A percentile compares a stretch with the other conserved stretches of the same genome.
Conservation (phyloP, 1,140 invertebrate genomes). For the Caenorhabditis briggsae region DNA sequence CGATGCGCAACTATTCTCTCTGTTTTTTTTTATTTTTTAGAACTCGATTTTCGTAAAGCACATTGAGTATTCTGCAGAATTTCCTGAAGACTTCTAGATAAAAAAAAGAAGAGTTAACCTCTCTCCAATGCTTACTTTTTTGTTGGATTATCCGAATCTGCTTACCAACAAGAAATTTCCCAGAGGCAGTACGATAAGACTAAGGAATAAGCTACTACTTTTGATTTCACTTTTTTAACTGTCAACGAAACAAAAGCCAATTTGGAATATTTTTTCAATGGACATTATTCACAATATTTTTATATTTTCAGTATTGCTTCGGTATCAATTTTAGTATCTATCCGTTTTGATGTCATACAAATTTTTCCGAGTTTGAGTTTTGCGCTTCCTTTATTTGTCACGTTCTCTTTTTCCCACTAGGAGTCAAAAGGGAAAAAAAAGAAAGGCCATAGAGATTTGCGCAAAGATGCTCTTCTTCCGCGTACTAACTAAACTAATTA, state of each 20-base stretch:
- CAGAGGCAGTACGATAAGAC: neutral
- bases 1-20: neutral
- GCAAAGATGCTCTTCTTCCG: neutral
- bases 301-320: too few species aligned
- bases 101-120: neutral
- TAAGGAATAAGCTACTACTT: neutral
- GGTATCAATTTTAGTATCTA: too few species aligned
- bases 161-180: neutral
- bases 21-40: neutral
- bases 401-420: neutral
- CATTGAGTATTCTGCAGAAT: too few species aligned
- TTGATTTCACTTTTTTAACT: neutral
- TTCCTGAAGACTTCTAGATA: too few species aligned
- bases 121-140: neutral
- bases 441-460: constrained; percentile 22
- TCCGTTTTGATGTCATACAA: too few species aligned
- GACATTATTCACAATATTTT: too few species aligned
- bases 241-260: neutral
- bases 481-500: constrained; percentile 49
- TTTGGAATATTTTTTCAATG: too few species aligned
- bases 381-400: neutral
- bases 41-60: too few species aligned
- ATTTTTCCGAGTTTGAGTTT: neutral
- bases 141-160: neutral
- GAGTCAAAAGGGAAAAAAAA: neutral